Conservation (phyloP, 2,797 vertebrate genomes). For the Falco novaeseelandiae region DNA sequence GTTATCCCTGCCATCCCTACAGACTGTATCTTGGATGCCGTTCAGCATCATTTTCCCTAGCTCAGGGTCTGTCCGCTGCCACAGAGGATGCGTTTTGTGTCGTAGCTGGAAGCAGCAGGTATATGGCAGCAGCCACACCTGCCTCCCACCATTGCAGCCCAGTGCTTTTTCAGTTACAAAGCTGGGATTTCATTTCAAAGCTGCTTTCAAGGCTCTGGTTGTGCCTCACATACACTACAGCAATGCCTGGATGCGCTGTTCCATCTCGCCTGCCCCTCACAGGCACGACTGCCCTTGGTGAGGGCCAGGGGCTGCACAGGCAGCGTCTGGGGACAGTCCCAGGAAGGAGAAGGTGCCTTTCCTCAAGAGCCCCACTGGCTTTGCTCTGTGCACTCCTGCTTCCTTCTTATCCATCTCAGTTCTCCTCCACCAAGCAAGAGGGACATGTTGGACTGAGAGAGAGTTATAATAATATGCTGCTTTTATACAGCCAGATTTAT, state of each 20-base stretch:
- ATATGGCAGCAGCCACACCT: accelerated
- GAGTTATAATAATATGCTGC: background rate
- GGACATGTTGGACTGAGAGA: background rate
- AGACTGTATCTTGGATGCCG: accelerated
- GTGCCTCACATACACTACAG: accelerated
- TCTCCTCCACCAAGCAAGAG: background rate
- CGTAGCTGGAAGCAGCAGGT: background rate
- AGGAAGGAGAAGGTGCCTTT: background rate
- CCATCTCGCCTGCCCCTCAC: background rate
- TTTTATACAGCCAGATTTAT: background rate
- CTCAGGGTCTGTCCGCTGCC: background rate
- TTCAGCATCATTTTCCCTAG: background rate
- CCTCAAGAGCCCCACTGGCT: accelerated
- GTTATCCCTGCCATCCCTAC: background rate
- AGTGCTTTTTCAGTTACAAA: background rate
- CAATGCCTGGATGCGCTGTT: accelerated
- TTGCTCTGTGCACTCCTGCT: background rate
- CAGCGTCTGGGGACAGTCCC: background rate
- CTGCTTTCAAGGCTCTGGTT: background rate
- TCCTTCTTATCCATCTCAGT: background rate
- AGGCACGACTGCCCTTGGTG: background rate
- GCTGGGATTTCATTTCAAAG: background rate
- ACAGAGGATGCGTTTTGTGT: background rate
- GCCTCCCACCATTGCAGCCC: background rate
- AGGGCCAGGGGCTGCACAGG: background rate